Percentiles rank a stretch among this genome's conserved stretches.
Conservation (phyloP, 2,113 vertebrate genomes). For the Larimichthys crocea region DNA sequence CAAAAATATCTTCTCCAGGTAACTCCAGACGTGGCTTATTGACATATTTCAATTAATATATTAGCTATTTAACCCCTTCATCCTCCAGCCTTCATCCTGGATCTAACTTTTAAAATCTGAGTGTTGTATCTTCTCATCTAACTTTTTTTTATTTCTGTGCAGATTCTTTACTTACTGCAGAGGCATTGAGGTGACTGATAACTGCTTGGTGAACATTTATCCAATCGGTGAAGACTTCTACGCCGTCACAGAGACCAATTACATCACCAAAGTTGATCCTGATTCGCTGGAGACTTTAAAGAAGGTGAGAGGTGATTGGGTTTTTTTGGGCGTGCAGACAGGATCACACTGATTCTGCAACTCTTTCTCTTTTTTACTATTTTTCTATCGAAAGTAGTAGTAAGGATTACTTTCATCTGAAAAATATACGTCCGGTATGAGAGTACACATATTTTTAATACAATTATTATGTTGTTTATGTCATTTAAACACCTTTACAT, state of each 20-base stretch:
- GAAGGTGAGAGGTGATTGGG: constrained; percentile 84
- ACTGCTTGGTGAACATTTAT: constrained; percentile 94
- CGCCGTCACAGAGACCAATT: constrained; percentile 97
- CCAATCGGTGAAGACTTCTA: constrained; percentile 96
- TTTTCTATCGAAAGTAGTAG: too few species aligned
- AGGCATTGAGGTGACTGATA: constrained; percentile 95
- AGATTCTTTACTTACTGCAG: constrained; percentile 98
- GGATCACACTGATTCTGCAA: neutral
- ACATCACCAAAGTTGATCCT: constrained; percentile 94
- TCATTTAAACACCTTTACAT: neutral
- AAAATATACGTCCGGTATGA: neutral
- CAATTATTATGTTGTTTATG: neutral
- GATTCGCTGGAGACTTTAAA: constrained; percentile 94
- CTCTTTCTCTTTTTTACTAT: neutral
- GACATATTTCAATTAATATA: too few species aligned
- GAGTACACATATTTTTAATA: neutral
- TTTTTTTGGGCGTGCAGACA: neutral
- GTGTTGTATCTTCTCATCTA: too few species aligned
- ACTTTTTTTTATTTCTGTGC: neutral
- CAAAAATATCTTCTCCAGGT: constrained; percentile 99
- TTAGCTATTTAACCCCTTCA: too few species aligned
- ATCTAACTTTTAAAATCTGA: too few species aligned
- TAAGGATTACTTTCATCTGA: neutral
- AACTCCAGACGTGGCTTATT: neutral
- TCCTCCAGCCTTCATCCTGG: too few species aligned